Conservation (phyloP, 2,888 invertebrate species). For the Morpho achilles region DNA sequence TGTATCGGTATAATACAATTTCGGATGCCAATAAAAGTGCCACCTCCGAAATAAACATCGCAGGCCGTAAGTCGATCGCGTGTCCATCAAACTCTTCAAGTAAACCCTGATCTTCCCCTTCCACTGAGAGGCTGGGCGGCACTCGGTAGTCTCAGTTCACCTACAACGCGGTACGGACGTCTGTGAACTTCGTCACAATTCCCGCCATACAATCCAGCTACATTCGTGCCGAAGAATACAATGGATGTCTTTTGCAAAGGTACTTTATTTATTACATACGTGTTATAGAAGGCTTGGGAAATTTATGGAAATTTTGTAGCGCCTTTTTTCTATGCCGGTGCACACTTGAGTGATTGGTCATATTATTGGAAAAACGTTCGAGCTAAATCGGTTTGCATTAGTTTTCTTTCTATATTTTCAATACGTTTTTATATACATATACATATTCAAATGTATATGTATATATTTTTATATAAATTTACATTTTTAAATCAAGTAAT, state of each 20-base stretch:
- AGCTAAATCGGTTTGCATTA: neutral
- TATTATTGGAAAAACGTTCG: neutral
- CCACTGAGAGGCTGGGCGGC: conserved; percentile 31
- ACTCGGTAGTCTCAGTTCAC: conserved; percentile 31
- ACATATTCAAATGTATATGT: no score
- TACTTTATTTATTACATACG: conserved; percentile 18
- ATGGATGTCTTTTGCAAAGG: conserved; percentile 26
- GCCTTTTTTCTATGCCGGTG: neutral
- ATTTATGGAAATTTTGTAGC: neutral
- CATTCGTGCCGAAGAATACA: conserved; percentile 17
- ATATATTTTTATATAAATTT: no score
- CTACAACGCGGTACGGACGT: conserved; percentile 30
- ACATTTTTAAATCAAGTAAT: no score
- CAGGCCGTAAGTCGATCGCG: conserved; percentile 23
- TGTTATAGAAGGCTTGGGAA: conserved; percentile 4
- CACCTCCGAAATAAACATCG: conserved; percentile 22
- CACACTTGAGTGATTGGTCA: neutral
- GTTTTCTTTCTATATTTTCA: no score
- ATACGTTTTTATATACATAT: no score
- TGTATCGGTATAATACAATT: neutral
- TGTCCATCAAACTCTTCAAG: conserved; percentile 25
- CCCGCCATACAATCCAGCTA: conserved; percentile 38
- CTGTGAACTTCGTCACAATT: conserved; percentile 25
- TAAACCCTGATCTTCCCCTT: conserved; percentile 29
- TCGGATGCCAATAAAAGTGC: conserved; percentile 19